A percentile compares a stretch with the other conserved stretches of the same genome.
Conservation (phyloP, 2,888 invertebrate species). For the Apamea epomidion region DNA sequence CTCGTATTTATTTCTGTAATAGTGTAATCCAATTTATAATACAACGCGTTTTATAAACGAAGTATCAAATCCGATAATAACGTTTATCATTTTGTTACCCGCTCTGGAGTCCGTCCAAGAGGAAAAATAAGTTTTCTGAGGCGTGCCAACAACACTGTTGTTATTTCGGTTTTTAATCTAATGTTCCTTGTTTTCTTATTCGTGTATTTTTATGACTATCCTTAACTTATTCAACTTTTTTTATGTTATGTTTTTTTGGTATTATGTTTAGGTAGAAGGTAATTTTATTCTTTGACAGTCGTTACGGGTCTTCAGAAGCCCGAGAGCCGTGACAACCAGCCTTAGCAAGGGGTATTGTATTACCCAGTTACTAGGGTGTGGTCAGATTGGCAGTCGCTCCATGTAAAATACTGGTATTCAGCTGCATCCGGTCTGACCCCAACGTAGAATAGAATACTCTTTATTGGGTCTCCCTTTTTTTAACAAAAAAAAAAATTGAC, state of each 20-base stretch:
- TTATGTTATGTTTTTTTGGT: not conserved
- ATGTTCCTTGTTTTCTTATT: constrained; percentile 60
- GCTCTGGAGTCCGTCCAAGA: constrained; percentile 78
- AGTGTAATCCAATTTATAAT: not conserved
- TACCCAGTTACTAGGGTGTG: no score
- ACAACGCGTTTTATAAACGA: constrained; percentile 39
- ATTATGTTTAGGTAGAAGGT: not conserved
- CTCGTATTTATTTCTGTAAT: not conserved
- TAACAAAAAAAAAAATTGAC: no score
- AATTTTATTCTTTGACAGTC: not conserved
- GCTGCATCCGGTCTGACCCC: no score
- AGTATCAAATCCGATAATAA: constrained; percentile 58
- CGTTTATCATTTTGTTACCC: constrained; percentile 70
- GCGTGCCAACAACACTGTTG: constrained; percentile 72
- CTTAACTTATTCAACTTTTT: constrained; percentile 14
- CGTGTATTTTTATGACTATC: constrained; percentile 37
- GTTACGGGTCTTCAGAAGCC: not conserved
- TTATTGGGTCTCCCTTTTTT: no score
- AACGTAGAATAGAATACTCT: no score
- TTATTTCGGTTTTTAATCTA: constrained; percentile 65
- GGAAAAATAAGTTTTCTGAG: constrained; percentile 74
- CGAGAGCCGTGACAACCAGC: not conserved
- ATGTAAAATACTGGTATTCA: no score
- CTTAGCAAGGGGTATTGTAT: no score
- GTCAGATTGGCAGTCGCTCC: no score